Evolutionary conservation across 1,140 invertebrate species (phyloP).

Genomic region (Lineus longissimus): DNA sequence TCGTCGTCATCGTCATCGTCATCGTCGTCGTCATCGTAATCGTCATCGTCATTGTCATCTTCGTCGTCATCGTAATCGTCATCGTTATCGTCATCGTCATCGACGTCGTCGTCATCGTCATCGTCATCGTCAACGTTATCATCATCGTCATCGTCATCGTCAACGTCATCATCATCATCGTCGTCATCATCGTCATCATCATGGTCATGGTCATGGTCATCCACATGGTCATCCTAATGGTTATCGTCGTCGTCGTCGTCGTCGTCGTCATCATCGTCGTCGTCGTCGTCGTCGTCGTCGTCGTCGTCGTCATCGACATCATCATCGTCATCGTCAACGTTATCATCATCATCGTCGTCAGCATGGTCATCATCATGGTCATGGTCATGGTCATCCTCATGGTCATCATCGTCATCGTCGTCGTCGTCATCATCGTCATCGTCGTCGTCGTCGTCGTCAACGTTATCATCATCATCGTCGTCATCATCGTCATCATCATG

Average conservation of each 20-base stretch:
- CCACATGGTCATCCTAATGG: no score
- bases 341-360: no score
- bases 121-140: slow-evolving; percentile 12
- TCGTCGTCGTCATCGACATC: neutral
- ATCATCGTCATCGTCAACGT: neutral
- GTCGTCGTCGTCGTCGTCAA: slow-evolving; percentile 9
- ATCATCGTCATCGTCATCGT: slow-evolving; percentile 12
- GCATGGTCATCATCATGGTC: no score
- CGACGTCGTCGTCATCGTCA: slow-evolving; percentile 11
- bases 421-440: slow-evolving; percentile 13
- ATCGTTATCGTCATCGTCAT: no score
- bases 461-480: slow-evolving; percentile 10
- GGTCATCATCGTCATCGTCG: slow-evolving; percentile 4
- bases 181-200: slow-evolving; percentile 10
- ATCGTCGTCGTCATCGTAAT: no score
- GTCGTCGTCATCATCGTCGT: slow-evolving; percentile 6
- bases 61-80: no score
- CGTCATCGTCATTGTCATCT: no score
- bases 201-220: no score
- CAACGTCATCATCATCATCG: slow-evolving; percentile 6
- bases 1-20: neutral
- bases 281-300: neutral
- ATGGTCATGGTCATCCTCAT: slow-evolving; percentile 12
- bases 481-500: neutral
- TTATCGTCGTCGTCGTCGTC: no score